Conservation (phyloP, 35 echinoderm and acorn worm genomes). For the Apostichopus parvimensis region DNA sequence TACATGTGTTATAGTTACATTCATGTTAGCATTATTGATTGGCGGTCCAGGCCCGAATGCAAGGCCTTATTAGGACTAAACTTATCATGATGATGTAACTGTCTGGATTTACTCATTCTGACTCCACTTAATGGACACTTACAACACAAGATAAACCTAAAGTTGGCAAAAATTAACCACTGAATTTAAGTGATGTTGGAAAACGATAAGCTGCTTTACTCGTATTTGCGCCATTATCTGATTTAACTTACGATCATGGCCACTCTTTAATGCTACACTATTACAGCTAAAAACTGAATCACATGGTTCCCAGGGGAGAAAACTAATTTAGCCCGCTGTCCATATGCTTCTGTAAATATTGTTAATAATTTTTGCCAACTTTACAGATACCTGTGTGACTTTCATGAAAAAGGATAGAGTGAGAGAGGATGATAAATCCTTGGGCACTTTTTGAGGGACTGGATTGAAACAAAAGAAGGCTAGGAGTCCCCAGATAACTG, state of each 20-base stretch:
- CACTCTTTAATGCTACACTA: neutral
- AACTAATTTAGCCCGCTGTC: constrained; percentile 20
- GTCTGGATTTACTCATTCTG: too few relatives aligned
- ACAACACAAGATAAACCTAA: too few relatives aligned
- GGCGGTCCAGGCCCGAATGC: too few relatives aligned
- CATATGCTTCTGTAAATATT: constrained; percentile 37
- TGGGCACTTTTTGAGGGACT: constrained; percentile 4
- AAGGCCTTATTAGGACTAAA: too few relatives aligned
- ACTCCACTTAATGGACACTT: too few relatives aligned
- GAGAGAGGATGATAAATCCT: constrained; percentile 3
- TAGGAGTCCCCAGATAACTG: neutral
- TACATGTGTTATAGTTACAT: too few relatives aligned
- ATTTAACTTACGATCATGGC: neutral
- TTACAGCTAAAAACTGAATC: neutral
- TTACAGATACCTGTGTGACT: neutral
- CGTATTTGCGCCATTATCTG: too few relatives aligned
- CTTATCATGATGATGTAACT: too few relatives aligned
- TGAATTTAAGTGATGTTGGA: too few relatives aligned
- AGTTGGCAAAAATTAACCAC: too few relatives aligned
- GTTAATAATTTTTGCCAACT: constrained; percentile 9
- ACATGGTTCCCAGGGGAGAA: neutral
- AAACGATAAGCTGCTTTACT: too few relatives aligned
- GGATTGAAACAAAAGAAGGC: constrained; percentile 18
- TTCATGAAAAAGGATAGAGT: neutral
- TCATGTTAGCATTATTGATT: too few relatives aligned